These are phyloP conservation scores for Eurytoma adleriae DNA, from an alignment of 2,888 invertebrate genomes.

Conservation along the genomic window DNA sequence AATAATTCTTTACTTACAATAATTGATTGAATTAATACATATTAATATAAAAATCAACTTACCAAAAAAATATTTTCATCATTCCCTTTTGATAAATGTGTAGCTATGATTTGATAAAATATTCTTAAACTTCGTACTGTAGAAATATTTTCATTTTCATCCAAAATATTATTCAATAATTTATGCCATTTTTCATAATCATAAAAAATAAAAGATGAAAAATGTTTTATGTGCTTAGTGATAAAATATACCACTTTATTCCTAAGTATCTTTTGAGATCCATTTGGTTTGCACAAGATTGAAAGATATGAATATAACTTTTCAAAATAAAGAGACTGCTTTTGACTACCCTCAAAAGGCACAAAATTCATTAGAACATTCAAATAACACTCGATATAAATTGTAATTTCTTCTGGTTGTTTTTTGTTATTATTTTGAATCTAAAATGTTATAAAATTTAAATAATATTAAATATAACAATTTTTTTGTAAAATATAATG, in stretches of 20 bases:
- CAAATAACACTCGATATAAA: conserved; percentile 63
- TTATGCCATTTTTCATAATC: conserved; percentile 67
- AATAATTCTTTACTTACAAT: conserved; percentile 2
- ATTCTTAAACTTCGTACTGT: conserved; percentile 61
- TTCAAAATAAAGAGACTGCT: conserved; percentile 32
- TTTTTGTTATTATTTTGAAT: conserved; percentile 38
- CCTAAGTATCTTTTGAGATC: conserved; percentile 33
- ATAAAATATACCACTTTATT: conserved; percentile 35
- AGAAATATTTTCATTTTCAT: conserved; percentile 46
- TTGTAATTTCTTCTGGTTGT: conserved; percentile 58
- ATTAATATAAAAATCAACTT: neutral
- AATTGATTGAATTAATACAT: neutral
- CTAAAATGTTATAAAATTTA: conserved; percentile 53
- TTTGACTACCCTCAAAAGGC: conserved; percentile 49
- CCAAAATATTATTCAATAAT: conserved; percentile 55
- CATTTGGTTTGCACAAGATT: conserved; percentile 18
- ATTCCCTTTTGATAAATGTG: conserved; percentile 24
- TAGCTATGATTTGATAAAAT: conserved; percentile 65
- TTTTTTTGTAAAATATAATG: conserved; percentile 47
- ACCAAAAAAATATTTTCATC: conserved; percentile 41
- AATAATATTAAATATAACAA: conserved; percentile 18
- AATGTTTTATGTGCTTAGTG: conserved; percentile 33
- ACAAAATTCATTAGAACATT: conserved; percentile 63
- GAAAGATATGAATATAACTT: conserved; percentile 23
- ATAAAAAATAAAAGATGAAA: conserved; percentile 60